Evolutionary conservation across 2,113 vertebrate genomes (phyloP).

Genomic region (Microcebus lehilahytsara): DNA sequence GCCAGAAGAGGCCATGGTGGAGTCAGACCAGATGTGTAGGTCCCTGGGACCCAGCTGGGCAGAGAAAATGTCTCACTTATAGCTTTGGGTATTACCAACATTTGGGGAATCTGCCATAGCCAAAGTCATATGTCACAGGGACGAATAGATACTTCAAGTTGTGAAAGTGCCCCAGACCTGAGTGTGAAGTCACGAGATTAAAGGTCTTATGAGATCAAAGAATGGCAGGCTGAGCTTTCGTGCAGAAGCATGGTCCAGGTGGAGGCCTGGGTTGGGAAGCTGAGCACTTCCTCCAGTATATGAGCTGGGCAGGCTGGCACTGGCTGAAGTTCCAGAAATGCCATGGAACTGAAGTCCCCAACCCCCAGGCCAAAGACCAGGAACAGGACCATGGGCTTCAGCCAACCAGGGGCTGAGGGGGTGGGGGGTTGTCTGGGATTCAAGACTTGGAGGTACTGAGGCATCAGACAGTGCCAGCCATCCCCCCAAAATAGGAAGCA

Average conservation of each 20-base stretch:
- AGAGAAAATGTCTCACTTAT: not conserved
- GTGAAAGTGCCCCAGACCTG: not conserved
- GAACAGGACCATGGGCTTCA: not conserved
- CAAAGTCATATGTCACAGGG: not conserved
- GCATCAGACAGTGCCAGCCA: not conserved
- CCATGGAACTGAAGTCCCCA: not conserved
- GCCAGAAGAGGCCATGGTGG: not conserved
- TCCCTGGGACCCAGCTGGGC: not conserved
- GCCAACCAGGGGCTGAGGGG: not conserved
- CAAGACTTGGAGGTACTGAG: not conserved
- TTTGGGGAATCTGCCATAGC: not conserved
- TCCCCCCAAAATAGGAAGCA: not conserved
- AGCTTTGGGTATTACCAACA: not conserved
- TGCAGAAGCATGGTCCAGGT: not conserved
- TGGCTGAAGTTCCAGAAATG: not conserved
- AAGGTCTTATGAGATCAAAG: not conserved
- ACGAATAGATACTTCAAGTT: not conserved
- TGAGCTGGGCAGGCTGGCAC: not conserved
- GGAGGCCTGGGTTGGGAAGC: not conserved
- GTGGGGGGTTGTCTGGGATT: not conserved
- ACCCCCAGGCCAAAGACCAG: not conserved
- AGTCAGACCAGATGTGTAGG: not conserved
- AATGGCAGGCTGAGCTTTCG: not conserved
- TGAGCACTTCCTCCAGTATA: not conserved
- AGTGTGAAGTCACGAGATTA: not conserved